Percentiles rank a stretch among this genome's conserved stretches.
Evolutionary conservation across 1,140 invertebrate species (phyloP).

Genomic region (Pollicipes pollicipes): DNA sequence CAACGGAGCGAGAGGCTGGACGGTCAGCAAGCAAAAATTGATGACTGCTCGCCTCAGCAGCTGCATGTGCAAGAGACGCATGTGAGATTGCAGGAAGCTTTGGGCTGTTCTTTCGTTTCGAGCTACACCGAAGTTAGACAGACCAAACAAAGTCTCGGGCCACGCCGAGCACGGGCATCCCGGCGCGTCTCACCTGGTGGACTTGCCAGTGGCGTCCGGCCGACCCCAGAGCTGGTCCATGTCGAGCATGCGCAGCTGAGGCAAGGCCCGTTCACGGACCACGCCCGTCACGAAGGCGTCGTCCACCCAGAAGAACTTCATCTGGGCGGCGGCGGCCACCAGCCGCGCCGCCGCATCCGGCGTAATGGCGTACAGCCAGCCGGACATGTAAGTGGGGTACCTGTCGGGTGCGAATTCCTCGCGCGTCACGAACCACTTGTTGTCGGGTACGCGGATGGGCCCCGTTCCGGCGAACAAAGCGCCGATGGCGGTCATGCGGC

Average conservation of each 20-base stretch:
- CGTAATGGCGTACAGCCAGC: slow-evolving; percentile 21
- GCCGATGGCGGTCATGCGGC: slow-evolving; percentile 22
- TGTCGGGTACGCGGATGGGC: neutral
- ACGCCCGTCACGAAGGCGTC: slow-evolving; percentile 31
- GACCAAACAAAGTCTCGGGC: neutral
- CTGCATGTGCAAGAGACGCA: too few relatives aligned
- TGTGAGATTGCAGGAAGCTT: neutral
- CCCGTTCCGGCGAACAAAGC: neutral
- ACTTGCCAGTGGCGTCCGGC: neutral
- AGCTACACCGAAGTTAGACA: neutral
- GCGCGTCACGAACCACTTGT: slow-evolving; percentile 21
- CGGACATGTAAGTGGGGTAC: slow-evolving; percentile 22
- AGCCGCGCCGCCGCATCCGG: slow-evolving; percentile 13
- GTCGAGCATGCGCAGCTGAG: neutral
- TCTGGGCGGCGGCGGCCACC: slow-evolving; percentile 19
- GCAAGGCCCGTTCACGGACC: slow-evolving; percentile 19
- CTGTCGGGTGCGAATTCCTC: slow-evolving; percentile 19
- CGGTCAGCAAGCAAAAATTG: too few relatives aligned
- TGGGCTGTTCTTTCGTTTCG: neutral
- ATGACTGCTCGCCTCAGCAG: too few relatives aligned
- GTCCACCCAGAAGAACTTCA: slow-evolving; percentile 29
- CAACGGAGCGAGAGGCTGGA: too few relatives aligned
- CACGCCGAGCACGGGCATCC: neutral
- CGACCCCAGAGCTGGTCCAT: neutral
- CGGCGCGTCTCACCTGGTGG: neutral